Evolutionary conservation across 2,113 vertebrate species (phyloP), one percentile per base, ranked within the genome.

Genomic region (Zapornia atra): DNA sequence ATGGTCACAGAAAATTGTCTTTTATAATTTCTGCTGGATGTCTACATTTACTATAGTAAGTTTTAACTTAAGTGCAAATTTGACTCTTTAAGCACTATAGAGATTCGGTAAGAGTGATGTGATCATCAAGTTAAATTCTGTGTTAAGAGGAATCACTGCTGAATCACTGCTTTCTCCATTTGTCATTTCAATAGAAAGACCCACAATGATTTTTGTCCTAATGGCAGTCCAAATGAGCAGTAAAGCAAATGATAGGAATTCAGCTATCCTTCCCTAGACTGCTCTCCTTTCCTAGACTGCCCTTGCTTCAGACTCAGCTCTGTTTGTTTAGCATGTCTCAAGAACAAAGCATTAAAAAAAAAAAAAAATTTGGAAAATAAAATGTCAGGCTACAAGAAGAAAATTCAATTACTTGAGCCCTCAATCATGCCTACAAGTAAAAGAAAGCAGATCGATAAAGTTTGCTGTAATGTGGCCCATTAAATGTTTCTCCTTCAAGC

Each of bases 391-490:
- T 96, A 94, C 86, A 97, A 96, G 96, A 97, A 96, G 90, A 97
- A 97, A 97, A 97, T 96, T 97, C 94, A 97, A 96, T 98, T 97
- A 97, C 95, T 97, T 94, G 81, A 88, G 85, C 92, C 94, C 97
- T 98, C 97, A 97, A 91, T 98, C 97, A 97, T 97, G 95, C 71
- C 95, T 97, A 97, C 92, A 96, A 98, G 92, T 96, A 96, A 98
- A 97, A 96, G 89, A 97, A 97, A 97, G 94, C 85, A 96, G 93
- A 98, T 97, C 83, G 18, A 97, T 97, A 97, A 87, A 92, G 33
- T 97, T 97, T 96, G 69, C 88, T 82, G 91, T 94, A 96, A 94
- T 96, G 92, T 92, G 76, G 82, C 79, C 95, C 93, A 97, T 97
- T 97, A 97, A 96, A 75, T 78, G 87, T 95, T 97, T 97, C 97